Conservation (phyloP, 35 echinoderm and acorn worm genomes). For the Ophiothrix spiculata region DNA sequence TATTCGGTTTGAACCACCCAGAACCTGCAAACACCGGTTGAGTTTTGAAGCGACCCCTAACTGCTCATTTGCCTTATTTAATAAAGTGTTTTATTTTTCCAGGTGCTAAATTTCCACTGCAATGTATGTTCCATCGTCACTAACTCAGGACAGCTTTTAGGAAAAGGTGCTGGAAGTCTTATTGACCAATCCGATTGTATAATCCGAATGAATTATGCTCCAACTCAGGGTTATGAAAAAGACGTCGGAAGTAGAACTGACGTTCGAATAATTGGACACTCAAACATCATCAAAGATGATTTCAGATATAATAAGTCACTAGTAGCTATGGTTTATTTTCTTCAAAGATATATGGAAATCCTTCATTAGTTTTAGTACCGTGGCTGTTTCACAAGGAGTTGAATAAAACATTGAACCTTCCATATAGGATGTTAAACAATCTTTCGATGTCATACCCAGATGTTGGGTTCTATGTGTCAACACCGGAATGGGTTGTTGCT, state of each 20-base stretch:
- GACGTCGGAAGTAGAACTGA: slow-evolving; percentile 69
- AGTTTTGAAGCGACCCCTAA: too few relatives aligned
- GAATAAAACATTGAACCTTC: slow-evolving; percentile 13
- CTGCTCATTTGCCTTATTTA: too few relatives aligned
- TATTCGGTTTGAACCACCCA: too few relatives aligned
- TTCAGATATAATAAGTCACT: neutral
- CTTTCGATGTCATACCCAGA: slow-evolving; percentile 54
- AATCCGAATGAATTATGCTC: slow-evolving; percentile 87
- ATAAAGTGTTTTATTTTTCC: too few relatives aligned
- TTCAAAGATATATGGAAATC: neutral
- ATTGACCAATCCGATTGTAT: slow-evolving; percentile 82
- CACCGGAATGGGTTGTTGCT: slow-evolving; percentile 64
- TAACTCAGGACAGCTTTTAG: slow-evolving; percentile 77
- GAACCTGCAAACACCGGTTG: too few relatives aligned
- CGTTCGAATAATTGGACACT: slow-evolving; percentile 56
- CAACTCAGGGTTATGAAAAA: slow-evolving; percentile 57
- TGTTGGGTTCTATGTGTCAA: slow-evolving; percentile 72
- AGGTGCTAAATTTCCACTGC: slow-evolving; percentile 53
- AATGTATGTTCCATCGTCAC: slow-evolving; percentile 84
- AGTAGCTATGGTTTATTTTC: neutral
- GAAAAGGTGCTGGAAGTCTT: slow-evolving; percentile 44
- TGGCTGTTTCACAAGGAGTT: slow-evolving; percentile 68
- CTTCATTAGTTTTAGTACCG: slow-evolving; percentile 48
- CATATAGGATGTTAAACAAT: slow-evolving; percentile 40
- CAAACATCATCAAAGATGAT: slow-evolving; percentile 47